Percentiles rank a stretch among this genome's conserved stretches.
Conservation (phyloP, 2,888 invertebrate genomes). For the Neuroscelio doddi region DNA sequence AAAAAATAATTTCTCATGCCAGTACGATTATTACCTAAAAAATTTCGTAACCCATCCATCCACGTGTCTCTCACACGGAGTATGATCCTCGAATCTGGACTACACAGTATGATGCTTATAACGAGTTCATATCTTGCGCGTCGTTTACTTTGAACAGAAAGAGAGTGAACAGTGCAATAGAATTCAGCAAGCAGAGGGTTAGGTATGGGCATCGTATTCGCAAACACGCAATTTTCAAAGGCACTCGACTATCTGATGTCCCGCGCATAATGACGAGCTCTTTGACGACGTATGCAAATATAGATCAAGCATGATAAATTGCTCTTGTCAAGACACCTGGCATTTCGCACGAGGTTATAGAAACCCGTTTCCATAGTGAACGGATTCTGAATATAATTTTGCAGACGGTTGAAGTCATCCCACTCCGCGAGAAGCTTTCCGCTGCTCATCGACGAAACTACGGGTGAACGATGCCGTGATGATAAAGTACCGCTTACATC, state of each 20-base stretch:
- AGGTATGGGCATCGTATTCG: slow-evolving; percentile 62
- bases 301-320: slow-evolving; percentile 72
- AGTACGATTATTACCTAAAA: background rate
- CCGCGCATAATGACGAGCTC: slow-evolving; percentile 65
- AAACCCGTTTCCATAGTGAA: slow-evolving; percentile 66
- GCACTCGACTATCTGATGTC: slow-evolving; percentile 71
- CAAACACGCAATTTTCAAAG: slow-evolving; percentile 72
- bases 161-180: slow-evolving; percentile 48
- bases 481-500: slow-evolving; percentile 11
- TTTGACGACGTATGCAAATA: slow-evolving; percentile 72
- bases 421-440: slow-evolving; percentile 37
- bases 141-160: slow-evolving; percentile 61
- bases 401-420: slow-evolving; percentile 58
- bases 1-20: background rate
- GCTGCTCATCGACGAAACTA: slow-evolving; percentile 1
- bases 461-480: slow-evolving; percentile 1
- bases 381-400: slow-evolving; percentile 65
- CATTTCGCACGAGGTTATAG: slow-evolving; percentile 70
- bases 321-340: slow-evolving; percentile 71
- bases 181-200: slow-evolving; percentile 44
- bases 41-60: background rate
- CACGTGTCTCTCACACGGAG: slow-evolving; percentile 26
- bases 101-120: slow-evolving; percentile 23
- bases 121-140: slow-evolving; percentile 63
- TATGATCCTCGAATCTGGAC: slow-evolving; percentile 30